These are phyloP conservation scores for Poeciliopsis turrubarensis DNA, from an alignment of 2,113 vertebrate genomes.

Conservation along the genomic window DNA sequence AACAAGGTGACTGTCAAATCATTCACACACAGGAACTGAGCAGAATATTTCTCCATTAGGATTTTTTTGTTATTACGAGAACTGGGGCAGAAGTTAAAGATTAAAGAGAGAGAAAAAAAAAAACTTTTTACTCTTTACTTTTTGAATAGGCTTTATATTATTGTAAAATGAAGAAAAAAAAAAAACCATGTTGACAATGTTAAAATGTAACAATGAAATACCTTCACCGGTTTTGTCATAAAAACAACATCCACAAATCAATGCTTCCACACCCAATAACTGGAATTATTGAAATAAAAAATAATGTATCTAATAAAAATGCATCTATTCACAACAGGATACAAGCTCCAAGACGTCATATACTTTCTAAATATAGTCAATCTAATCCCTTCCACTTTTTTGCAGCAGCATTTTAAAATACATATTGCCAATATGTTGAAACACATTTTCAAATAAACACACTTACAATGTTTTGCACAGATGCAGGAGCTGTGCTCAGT, in stretches of 20 bases:
- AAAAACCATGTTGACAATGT: no score
- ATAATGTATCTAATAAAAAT: no score
- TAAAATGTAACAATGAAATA: not conserved
- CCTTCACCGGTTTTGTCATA: not conserved
- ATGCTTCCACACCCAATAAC: not conserved
- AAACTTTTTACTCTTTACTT: not conserved
- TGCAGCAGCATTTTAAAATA: no score
- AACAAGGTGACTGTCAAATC: conserved; percentile 42
- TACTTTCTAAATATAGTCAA: no score
- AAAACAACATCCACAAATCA: not conserved
- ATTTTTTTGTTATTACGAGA: conserved; percentile 24
- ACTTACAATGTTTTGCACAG: no score
- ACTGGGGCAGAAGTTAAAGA: conserved; percentile 26
- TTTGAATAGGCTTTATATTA: not conserved
- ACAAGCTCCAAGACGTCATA: no score
- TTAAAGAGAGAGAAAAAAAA: conserved; percentile 13
- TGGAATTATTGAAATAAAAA: not conserved
- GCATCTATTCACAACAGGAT: no score
- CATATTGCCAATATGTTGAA: no score
- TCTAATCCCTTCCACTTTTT: no score
- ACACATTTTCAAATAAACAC: no score
- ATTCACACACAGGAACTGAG: conserved; percentile 40
- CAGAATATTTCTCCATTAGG: conserved; percentile 23
- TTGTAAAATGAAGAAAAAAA: not conserved
- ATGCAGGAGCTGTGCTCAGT: no score